A percentile compares a stretch with the other conserved stretches of the same genome.
phyloP scores from a whole-genome alignment of 2,797 vertebrate species.

The Gouania willdenowi region DNA sequence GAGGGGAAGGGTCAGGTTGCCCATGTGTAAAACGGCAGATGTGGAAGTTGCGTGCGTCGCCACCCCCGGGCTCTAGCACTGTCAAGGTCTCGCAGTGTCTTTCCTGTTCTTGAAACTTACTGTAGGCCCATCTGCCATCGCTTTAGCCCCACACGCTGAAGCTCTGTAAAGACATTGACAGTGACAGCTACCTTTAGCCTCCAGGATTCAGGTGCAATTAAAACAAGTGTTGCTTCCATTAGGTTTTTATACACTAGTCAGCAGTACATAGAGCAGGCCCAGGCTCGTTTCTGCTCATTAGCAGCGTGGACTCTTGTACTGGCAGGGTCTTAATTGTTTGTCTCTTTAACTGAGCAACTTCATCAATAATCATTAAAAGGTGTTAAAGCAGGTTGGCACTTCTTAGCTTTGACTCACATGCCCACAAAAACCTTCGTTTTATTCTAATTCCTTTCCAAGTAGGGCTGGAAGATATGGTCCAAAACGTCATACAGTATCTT shows the following conservation, averaged over 20 bases:
- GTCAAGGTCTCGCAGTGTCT: slow-evolving; percentile 35
- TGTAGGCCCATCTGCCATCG: slow-evolving; percentile 51
- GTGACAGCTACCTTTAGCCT: slow-evolving; percentile 52
- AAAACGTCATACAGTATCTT: too few relatives aligned
- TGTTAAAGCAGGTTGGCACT: slow-evolving; percentile 53
- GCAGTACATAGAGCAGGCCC: slow-evolving; percentile 49
- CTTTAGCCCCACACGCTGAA: slow-evolving; percentile 44
- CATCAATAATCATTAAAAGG: slow-evolving; percentile 80
- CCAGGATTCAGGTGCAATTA: slow-evolving; percentile 68
- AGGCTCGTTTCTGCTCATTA: slow-evolving; percentile 62
- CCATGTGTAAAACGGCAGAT: slow-evolving; percentile 70
- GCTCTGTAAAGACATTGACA: slow-evolving; percentile 48
- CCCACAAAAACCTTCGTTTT: background rate
- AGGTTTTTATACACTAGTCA: slow-evolving; percentile 56
- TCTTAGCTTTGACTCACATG: slow-evolving; percentile 27
- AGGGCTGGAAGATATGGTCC: too few relatives aligned
- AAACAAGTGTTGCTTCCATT: slow-evolving; percentile 56
- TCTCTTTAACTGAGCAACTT: slow-evolving; percentile 76
- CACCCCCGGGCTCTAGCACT: slow-evolving; percentile 48
- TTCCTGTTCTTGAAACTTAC: slow-evolving; percentile 19
- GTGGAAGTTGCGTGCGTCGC: slow-evolving; percentile 44
- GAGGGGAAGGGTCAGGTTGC: slow-evolving; percentile 48
- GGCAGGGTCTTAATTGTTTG: slow-evolving; percentile 73
- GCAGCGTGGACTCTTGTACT: slow-evolving; percentile 54
- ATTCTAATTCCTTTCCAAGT: too few relatives aligned